Conservation (phyloP, 2,888 invertebrate species). For the Bimastos eiseni region DNA sequence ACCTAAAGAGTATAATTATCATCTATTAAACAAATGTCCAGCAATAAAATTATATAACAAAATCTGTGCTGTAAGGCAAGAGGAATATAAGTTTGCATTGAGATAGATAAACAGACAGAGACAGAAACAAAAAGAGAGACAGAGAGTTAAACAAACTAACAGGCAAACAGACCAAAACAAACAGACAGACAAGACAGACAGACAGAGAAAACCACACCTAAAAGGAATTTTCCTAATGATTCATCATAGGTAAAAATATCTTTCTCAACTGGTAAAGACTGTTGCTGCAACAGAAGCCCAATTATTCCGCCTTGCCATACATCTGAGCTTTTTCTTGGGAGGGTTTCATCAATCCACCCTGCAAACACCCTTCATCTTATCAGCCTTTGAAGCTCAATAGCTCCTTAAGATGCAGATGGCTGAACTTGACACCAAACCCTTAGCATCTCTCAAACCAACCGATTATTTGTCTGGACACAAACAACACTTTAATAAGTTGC, state of each 20-base stretch:
- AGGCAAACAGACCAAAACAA: no score
- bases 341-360: background rate
- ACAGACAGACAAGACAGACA: no score
- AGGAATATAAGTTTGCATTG: background rate
- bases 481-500: background rate
- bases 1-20: background rate
- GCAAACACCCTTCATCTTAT: slow-evolving; percentile 2
- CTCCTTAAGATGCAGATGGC: background rate
- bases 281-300: background rate
- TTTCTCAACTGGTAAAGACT: background rate
- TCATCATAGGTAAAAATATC: background rate
- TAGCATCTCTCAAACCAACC: background rate
- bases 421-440: background rate
- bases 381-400: background rate
- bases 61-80: background rate
- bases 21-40: background rate
- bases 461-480: background rate
- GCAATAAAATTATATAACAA: background rate
- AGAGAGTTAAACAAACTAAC: no score
- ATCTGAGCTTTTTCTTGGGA: slow-evolving; percentile 5
- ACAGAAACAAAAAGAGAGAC: no score
- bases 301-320: background rate
- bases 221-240: background rate
- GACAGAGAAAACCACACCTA: no score
- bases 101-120: no score